phyloP scores from a whole-genome alignment of 2,113 vertebrate species.

The Cheirogaleus medius region DNA sequence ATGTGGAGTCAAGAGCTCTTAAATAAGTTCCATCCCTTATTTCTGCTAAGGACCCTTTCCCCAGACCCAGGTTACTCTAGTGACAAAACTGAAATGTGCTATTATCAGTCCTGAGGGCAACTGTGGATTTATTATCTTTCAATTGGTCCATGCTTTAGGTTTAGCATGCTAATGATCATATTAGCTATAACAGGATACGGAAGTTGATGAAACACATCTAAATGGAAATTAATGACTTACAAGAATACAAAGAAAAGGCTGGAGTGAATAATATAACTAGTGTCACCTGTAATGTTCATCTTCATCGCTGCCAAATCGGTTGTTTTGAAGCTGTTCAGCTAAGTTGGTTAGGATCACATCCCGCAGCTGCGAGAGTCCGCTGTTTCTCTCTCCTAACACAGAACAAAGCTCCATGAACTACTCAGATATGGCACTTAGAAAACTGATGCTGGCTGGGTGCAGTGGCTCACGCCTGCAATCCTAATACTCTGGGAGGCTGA shows the following conservation, averaged over 20 bases:
- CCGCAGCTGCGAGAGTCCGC: conserved; percentile 94
- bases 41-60: not conserved
- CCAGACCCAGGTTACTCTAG: not conserved
- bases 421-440: not conserved
- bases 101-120: not conserved
- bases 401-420: conserved; percentile 44
- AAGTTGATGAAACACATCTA: not conserved
- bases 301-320: conserved; percentile 97
- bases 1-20: not conserved
- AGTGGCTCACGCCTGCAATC: too few species aligned
- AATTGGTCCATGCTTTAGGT: not conserved
- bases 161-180: not conserved
- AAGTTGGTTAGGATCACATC: conserved; percentile 96
- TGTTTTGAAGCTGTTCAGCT: conserved; percentile 97
- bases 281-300: conserved; percentile 97
- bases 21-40: not conserved
- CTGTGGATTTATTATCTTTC: not conserved
- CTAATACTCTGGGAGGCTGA: too few species aligned
- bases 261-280: not conserved
- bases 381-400: conserved; percentile 93
- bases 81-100: not conserved
- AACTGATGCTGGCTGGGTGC: not conserved
- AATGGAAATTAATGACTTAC: not conserved
- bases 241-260: not conserved
- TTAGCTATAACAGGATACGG: not conserved